Evolutionary conservation across 2,888 invertebrate genomes (phyloP).

Genomic region (Pecten maximus): DNA sequence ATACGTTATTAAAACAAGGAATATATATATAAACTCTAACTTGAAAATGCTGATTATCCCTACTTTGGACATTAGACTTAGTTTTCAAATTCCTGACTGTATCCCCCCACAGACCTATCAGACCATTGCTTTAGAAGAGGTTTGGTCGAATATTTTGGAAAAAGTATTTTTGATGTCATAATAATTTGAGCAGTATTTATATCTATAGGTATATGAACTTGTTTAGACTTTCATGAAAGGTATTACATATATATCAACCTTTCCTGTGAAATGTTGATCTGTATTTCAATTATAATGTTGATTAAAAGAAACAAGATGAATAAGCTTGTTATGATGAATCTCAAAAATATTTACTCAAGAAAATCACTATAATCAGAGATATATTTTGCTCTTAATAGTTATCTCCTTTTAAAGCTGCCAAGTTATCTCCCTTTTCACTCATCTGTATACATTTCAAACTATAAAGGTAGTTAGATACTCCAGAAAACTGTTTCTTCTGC

Average conservation of each 20-base stretch:
- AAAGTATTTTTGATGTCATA: neutral
- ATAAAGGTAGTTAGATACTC: too few relatives aligned
- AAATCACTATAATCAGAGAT: neutral
- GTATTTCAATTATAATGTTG: neutral
- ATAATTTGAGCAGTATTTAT: too few relatives aligned
- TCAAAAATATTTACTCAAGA: slow-evolving; percentile 15
- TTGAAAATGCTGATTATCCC: neutral
- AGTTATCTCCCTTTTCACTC: neutral
- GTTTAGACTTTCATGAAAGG: neutral
- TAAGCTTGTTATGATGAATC: neutral
- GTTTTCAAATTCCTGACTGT: neutral
- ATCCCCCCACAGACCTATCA: neutral
- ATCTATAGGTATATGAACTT: neutral
- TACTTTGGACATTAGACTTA: neutral
- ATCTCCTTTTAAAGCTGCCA: neutral
- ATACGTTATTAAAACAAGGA: too few relatives aligned
- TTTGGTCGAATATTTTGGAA: neutral
- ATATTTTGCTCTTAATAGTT: neutral
- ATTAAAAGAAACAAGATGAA: neutral
- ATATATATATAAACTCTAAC: neutral
- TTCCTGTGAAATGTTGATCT: neutral
- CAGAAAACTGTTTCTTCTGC: neutral
- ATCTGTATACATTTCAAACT: neutral
- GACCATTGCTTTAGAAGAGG: neutral
- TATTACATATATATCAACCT: neutral